phyloP scores from a whole-genome alignment of 2,113 vertebrate species.

The Telmatochromis brachygnathus region DNA sequence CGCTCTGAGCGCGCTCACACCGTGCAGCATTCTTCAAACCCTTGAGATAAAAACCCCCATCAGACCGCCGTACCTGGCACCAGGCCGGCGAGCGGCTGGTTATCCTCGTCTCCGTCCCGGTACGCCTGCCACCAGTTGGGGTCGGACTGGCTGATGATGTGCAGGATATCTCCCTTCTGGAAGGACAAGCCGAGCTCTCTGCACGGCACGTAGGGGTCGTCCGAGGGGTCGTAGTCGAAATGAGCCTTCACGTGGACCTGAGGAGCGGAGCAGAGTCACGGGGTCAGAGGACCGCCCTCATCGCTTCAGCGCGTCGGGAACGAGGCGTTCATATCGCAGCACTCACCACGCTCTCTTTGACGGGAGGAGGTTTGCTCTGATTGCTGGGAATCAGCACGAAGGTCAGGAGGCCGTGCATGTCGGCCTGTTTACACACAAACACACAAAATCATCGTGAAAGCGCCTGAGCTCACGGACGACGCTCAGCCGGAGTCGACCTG shows the following conservation, averaged over 20 bases:
- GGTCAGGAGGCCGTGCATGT: slow-evolving; percentile 97
- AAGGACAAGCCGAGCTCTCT: slow-evolving; percentile 94
- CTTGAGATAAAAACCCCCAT: not conserved
- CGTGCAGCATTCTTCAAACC: not conserved
- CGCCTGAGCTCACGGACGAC: not conserved
- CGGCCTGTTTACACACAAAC: slow-evolving; percentile 73
- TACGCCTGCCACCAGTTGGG: slow-evolving; percentile 99
- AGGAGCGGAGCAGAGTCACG: not conserved
- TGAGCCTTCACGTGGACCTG: slow-evolving; percentile 95
- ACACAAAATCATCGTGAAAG: not conserved
- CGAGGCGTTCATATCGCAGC: fast-evolving
- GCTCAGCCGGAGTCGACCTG: not conserved
- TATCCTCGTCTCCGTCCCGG: slow-evolving; percentile 96
- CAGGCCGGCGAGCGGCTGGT: slow-evolving; percentile 92
- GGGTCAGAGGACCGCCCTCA: not conserved
- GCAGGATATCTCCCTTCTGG: slow-evolving; percentile 97
- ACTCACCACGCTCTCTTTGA: slow-evolving; percentile 94
- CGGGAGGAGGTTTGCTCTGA: slow-evolving; percentile 80
- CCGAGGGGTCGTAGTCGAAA: slow-evolving; percentile 98
- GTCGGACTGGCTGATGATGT: slow-evolving; percentile 96
- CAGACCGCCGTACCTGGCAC: slow-evolving; percentile 80
- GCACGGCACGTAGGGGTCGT: slow-evolving; percentile 96
- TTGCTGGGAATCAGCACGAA: slow-evolving; percentile 92
- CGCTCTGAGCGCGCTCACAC: not conserved
- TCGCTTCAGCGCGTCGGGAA: fast-evolving